These are phyloP conservation scores for Bagarius yarrelli DNA, from an alignment of 2,113 vertebrate genomes.

Conservation along the genomic window DNA sequence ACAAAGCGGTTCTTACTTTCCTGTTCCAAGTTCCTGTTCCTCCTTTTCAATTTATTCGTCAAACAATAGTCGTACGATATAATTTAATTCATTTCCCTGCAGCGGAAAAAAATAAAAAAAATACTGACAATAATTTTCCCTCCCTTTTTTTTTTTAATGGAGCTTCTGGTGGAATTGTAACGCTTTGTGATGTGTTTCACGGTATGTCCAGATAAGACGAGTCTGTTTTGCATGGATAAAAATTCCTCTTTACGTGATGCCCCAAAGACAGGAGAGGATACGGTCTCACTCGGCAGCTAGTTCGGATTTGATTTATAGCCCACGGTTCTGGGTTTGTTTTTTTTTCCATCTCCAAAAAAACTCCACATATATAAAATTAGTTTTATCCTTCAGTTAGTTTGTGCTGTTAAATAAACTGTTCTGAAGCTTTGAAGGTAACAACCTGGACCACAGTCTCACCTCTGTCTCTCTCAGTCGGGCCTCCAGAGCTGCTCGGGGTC, in stretches of 20 bases:
- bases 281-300: background rate
- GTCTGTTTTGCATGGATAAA: background rate
- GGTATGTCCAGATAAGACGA: background rate
- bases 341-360: background rate
- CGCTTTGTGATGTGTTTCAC: background rate
- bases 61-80: no score
- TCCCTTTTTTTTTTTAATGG: no score
- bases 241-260: background rate
- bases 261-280: background rate
- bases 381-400: background rate
- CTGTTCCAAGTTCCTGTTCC: no score
- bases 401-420: background rate
- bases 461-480: conserved; percentile 85
- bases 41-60: no score
- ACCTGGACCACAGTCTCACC: conserved; percentile 65
- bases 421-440: background rate
- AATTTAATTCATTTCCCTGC: no score
- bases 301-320: background rate
- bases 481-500: conserved; percentile 84
- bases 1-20: no score
- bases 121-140: no score
- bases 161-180: no score
- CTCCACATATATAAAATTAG: background rate
- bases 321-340: background rate
- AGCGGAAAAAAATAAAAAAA: no score